Evolutionary conservation across 1,140 invertebrate species (phyloP).

Genomic region (Sarcophaga peregrina): DNA sequence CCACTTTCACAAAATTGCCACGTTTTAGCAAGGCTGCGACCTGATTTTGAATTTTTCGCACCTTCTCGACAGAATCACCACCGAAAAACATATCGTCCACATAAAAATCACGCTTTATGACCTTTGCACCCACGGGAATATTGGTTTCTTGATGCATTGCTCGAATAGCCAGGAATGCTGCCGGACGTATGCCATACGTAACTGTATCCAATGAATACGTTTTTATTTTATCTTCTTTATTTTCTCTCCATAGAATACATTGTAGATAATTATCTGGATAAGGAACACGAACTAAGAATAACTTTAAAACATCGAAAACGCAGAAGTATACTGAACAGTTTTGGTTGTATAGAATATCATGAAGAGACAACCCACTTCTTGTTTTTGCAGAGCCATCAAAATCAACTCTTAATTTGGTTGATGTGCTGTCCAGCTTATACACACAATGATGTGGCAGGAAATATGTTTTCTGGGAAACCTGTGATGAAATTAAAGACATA

Average conservation of each 20-base stretch:
- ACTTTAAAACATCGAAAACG: constrained; percentile 59
- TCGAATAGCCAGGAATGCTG: constrained; percentile 54
- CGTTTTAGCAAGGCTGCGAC: constrained; percentile 47
- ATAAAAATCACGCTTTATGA: constrained; percentile 57
- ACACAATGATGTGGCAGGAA: constrained; percentile 47
- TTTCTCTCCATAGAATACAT: constrained; percentile 42
- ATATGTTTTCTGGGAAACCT: constrained; percentile 14
- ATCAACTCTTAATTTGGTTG: constrained; percentile 49
- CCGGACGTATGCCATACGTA: constrained; percentile 47
- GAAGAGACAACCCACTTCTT: constrained; percentile 47
- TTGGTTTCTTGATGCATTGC: constrained; percentile 50
- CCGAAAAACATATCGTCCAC: constrained; percentile 63
- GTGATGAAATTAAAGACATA: constrained; percentile 5
- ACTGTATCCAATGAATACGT: constrained; percentile 46
- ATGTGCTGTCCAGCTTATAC: constrained; percentile 43
- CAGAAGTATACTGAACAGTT: constrained; percentile 55
- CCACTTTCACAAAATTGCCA: constrained; percentile 16
- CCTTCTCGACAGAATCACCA: constrained; percentile 48
- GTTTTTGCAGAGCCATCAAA: constrained; percentile 46
- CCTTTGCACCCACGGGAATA: constrained; percentile 39
- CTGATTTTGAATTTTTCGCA: constrained; percentile 29
- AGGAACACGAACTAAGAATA: constrained; percentile 28
- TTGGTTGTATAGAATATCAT: constrained; percentile 47
- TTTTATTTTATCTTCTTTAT: neutral
- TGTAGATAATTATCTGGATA: constrained; percentile 40